Evolutionary conservation across 1,140 invertebrate species (phyloP).

Genomic region (Propsilocerus akamusi): DNA sequence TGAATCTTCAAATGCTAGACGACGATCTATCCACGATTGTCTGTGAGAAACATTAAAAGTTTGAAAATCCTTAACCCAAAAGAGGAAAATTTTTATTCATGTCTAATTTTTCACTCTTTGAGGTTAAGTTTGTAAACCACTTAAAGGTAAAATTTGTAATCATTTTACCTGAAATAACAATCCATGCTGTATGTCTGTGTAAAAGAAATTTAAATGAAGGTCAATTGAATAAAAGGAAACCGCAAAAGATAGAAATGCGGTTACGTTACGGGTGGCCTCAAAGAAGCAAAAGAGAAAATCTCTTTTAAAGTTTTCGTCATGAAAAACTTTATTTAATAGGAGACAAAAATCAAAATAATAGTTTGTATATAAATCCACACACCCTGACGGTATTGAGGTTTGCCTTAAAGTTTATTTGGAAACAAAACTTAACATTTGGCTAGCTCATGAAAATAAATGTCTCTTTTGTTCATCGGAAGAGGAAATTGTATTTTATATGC

Average conservation of each 20-base stretch:
- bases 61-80: too few species aligned
- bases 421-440: too few species aligned
- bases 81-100: too few species aligned
- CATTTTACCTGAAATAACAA: slow-evolving; percentile 49
- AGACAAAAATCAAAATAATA: too few species aligned
- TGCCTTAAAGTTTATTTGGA: slow-evolving; percentile 1
- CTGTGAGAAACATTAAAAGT: too few species aligned
- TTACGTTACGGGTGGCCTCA: neutral
- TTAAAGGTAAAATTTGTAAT: neutral
- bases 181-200: slow-evolving; percentile 77
- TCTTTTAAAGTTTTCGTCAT: too few species aligned
- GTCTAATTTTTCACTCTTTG: too few species aligned
- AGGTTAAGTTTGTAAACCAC: neutral
- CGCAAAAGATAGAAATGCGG: neutral
- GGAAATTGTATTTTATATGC: slow-evolving; percentile 2
- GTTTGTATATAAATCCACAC: slow-evolving; percentile 3
- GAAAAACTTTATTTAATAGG: neutral
- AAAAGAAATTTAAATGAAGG: too few species aligned
- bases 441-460: too few species aligned
- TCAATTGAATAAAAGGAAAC: slow-evolving; percentile 9
- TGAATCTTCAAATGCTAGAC: slow-evolving; percentile 44
- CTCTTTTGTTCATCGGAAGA: neutral
- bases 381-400: neutral
- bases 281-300: neutral
- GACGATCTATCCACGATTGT: slow-evolving; percentile 57